These are phyloP conservation scores for Podilymbus podiceps DNA, from an alignment of 2,113 vertebrate genomes.

Conservation along the genomic window DNA sequence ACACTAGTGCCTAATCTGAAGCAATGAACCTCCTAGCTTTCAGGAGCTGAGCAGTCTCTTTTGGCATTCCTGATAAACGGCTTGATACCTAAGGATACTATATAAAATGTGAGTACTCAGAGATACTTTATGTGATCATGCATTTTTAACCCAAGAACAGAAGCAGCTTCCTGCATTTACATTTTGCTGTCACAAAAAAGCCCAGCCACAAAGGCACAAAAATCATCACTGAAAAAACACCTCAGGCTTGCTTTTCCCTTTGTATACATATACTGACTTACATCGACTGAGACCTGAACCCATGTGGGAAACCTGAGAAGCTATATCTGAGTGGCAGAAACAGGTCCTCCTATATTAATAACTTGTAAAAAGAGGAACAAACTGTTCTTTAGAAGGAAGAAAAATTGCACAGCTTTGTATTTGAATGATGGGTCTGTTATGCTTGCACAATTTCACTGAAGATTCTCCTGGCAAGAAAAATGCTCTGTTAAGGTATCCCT, in stretches of 20 bases:
- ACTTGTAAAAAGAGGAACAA: not conserved
- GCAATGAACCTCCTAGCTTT: not conserved
- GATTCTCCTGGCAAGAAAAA: constrained; percentile 1
- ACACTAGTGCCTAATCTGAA: not conserved
- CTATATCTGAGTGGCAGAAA: not conserved
- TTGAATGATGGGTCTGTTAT: not conserved
- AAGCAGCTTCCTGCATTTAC: not conserved
- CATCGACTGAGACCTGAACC: not conserved
- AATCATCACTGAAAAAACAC: not conserved
- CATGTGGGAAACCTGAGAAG: not conserved
- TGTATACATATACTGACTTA: not conserved
- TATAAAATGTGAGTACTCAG: not conserved
- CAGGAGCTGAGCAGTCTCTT: not conserved
- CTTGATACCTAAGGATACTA: too few species aligned
- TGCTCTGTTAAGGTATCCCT: not conserved
- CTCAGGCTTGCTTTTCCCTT: not conserved
- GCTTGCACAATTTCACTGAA: not conserved
- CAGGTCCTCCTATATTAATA: not conserved
- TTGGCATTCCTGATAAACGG: not conserved
- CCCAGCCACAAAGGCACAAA: not conserved
- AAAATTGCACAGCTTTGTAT: not conserved
- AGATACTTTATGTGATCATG: not conserved
- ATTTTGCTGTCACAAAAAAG: not conserved
- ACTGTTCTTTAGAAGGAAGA: not conserved
- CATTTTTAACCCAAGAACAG: not conserved